Evolutionary conservation across 2,888 invertebrate genomes (phyloP).

Genomic region (Orthonychiurus folsomi): DNA sequence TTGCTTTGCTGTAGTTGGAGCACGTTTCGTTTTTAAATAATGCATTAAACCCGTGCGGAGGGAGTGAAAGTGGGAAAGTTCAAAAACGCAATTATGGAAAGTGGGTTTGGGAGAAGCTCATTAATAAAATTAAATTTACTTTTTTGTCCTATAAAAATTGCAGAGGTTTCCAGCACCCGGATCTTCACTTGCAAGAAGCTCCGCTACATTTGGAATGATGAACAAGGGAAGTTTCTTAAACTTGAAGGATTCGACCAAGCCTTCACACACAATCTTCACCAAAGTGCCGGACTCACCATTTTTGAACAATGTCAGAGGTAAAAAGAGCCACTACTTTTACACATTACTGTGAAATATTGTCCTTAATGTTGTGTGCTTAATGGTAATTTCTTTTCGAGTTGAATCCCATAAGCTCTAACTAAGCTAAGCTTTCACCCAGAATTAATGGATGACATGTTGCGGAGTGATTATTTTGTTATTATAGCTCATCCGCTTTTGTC

Average conservation of each 20-base stretch:
- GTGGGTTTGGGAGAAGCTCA: too few species aligned
- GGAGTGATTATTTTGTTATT: background rate
- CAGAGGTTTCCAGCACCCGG: conserved; percentile 53
- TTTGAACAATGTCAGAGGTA: conserved; percentile 59
- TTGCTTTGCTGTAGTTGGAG: too few species aligned
- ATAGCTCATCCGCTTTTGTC: background rate
- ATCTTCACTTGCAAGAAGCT: conserved; percentile 76
- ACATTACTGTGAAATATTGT: too few species aligned
- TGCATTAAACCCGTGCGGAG: too few species aligned
- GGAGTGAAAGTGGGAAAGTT: too few species aligned
- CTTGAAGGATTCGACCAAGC: conserved; percentile 65
- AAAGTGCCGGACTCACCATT: conserved; percentile 52
- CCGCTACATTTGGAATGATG: conserved; percentile 68
- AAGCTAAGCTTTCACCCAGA: background rate
- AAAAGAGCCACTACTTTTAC: background rate
- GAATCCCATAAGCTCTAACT: background rate
- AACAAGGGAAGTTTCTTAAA: conserved; percentile 58
- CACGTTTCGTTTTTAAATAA: too few species aligned
- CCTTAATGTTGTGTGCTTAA: background rate
- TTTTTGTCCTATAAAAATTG: too few species aligned
- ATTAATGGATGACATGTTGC: background rate
- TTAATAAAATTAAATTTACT: too few species aligned
- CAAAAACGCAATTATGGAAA: too few species aligned
- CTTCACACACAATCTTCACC: conserved; percentile 56
- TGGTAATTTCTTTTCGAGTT: background rate